These are phyloP conservation scores for Apis cerana DNA, from an alignment of 1,140 invertebrate species.

Conservation along the genomic window DNA sequence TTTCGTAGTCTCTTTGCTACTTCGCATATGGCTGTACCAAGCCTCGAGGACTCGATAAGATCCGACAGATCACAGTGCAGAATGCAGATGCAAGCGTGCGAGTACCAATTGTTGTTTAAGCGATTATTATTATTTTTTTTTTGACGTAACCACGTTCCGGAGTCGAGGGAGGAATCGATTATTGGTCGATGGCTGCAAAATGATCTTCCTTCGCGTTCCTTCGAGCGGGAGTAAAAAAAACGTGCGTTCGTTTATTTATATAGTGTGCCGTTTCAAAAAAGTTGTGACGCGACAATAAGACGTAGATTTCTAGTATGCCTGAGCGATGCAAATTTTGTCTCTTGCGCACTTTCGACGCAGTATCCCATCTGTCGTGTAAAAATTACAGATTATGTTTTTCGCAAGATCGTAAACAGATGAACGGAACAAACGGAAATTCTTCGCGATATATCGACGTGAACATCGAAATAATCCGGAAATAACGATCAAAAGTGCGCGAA, in stretches of 20 bases:
- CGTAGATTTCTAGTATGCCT: slow-evolving; percentile 68
- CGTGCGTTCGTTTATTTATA: slow-evolving; percentile 45
- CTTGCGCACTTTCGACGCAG: slow-evolving; percentile 25
- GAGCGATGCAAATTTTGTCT: slow-evolving; percentile 51
- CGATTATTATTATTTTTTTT: slow-evolving; percentile 11
- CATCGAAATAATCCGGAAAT: background rate
- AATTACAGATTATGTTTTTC: background rate
- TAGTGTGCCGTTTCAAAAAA: slow-evolving; percentile 60
- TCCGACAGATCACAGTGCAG: background rate
- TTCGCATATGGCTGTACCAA: background rate
- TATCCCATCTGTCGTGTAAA: background rate
- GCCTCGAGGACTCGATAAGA: background rate
- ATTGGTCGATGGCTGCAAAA: background rate
- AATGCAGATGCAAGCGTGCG: background rate
- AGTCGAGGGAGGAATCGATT: background rate
- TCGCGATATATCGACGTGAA: background rate
- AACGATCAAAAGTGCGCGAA: slow-evolving; percentile 35
- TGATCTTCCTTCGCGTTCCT: background rate
- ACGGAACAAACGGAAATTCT: too few relatives aligned
- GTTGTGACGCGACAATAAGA: slow-evolving; percentile 78
- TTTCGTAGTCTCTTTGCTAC: slow-evolving; percentile 46
- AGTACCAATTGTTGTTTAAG: slow-evolving; percentile 43
- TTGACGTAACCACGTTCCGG: slow-evolving; percentile 11
- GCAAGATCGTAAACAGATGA: too few relatives aligned
- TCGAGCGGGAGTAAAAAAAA: background rate